Percentiles rank a stretch among this genome's conserved stretches.
Conservation (phyloP, 2,113 vertebrate genomes). For the Tricholaema leucomelas region DNA sequence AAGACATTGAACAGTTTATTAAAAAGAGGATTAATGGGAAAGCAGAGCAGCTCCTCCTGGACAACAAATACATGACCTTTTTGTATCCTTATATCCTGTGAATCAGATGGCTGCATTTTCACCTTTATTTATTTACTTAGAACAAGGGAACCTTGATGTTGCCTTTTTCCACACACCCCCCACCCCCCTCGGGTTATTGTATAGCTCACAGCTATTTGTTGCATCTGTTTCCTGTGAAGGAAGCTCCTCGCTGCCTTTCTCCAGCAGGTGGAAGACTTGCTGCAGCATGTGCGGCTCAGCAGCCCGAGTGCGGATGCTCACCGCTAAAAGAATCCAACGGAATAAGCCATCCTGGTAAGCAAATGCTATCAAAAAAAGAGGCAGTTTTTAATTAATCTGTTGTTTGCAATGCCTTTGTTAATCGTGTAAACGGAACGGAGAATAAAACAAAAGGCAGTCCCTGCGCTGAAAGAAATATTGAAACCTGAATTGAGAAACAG, state of each 20-base stretch:
- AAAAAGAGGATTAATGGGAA: neutral
- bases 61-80: neutral
- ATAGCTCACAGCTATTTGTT: neutral
- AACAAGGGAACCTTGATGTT: neutral
- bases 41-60: neutral
- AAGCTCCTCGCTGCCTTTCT: constrained; percentile 34
- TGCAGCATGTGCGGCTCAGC: neutral
- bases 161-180: neutral
- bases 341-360: neutral
- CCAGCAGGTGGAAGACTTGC: constrained; percentile 72
- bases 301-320: neutral
- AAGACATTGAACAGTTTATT: neutral
- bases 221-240: constrained; percentile 66
- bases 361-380: neutral
- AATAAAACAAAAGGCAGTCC: neutral
- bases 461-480: neutral
- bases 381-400: neutral
- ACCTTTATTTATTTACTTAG: constrained; percentile 37
- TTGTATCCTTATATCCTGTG: neutral
- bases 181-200: neutral
- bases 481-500: neutral
- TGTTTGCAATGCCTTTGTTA: neutral
- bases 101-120: constrained; percentile 21
- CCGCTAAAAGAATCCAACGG: neutral
- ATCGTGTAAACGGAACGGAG: neutral